Base-by-base conservation (phyloP, 2,113 vertebrate genomes). In the Cyphomyrus plagiostoma region DNA sequence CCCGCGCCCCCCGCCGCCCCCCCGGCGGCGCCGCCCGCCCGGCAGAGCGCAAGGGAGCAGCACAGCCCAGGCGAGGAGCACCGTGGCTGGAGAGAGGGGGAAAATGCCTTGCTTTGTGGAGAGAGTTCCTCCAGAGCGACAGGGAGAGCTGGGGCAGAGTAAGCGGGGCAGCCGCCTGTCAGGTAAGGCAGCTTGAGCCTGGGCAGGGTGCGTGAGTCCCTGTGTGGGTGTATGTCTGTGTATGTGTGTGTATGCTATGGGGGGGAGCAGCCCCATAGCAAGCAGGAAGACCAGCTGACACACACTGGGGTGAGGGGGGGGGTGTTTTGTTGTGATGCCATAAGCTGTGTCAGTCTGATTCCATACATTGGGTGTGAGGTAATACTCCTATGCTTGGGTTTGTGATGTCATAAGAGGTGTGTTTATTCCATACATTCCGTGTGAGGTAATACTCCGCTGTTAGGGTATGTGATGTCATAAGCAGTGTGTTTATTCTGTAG, bases 51-150 rank as follows among this genome's bases (percentile, higher is more conserved):
- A 39, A 87, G 49, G 39, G 88, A 87, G 88, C 46, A 58, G 85
- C 83, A 53, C 26, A 83, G 74, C 80, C 45, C 49, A 95, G 95
- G 83, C 48, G 62, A 90, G 74, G 66, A 56, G 86, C 21, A 42
- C 84, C 46, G 84, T 86, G 84, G 23, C 70, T 94, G 94, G 77
- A 87, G 74, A 90, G 58, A 88, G 90, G 87, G 90, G 80, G 92
- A 96, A 96, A 95, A 96, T 96, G 95, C 95, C 95, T 95, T 96
- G 95, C 94, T 96, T 96, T 95, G 95, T 96, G 93, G 96, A 95
- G 94, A 96, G 95, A 95, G 95, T 96, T 93, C 93, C 94, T 93
- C 95, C 95, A 95, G 94, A 95, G 95, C 95, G 94, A 93, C 95
- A 95, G 94, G 94, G 93, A 95, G 95, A 95, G 95, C 95, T 95